Percentiles rank a stretch among this genome's conserved stretches.
phyloP scores from a whole-genome alignment of 53 echinoderm and acorn worm species.

The Mesocentrotus franciscanus region DNA sequence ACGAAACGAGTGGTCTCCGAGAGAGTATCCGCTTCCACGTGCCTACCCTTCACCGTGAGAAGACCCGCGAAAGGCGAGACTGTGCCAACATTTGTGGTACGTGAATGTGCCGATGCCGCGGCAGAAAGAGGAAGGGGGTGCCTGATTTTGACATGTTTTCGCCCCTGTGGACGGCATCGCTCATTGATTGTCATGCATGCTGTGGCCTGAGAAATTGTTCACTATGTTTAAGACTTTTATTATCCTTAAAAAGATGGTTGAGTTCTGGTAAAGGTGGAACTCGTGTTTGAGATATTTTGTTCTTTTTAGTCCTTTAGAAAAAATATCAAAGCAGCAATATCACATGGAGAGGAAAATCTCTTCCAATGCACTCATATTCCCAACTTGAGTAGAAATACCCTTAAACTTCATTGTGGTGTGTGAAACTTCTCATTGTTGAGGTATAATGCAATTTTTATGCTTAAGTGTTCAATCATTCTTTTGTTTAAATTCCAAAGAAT shows the following conservation, averaged over 20 bases:
- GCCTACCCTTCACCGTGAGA: neutral
- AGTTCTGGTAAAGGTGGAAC: no score
- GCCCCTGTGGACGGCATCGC: neutral
- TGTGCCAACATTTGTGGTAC: conserved; percentile 46
- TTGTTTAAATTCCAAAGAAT: no score
- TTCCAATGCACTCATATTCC: no score
- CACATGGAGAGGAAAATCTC: no score
- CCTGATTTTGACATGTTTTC: neutral
- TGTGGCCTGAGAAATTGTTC: neutral
- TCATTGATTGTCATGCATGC: neutral
- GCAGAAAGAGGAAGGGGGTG: neutral
- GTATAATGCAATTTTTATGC: no score
- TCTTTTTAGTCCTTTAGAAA: no score
- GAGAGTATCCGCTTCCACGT: conserved; percentile 43
- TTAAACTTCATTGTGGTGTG: no score
- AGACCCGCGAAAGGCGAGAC: conserved; percentile 32
- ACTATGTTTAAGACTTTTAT: neutral
- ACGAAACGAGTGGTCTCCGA: conserved; percentile 17
- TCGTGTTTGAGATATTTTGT: no score
- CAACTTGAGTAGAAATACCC: no score
- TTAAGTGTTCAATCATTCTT: no score
- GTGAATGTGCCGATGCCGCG: neutral
- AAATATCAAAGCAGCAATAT: no score
- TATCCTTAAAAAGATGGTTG: neutral
- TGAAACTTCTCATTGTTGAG: no score